Conservation (phyloP, 2,797 vertebrate genomes). For the Galaxias olidus region DNA sequence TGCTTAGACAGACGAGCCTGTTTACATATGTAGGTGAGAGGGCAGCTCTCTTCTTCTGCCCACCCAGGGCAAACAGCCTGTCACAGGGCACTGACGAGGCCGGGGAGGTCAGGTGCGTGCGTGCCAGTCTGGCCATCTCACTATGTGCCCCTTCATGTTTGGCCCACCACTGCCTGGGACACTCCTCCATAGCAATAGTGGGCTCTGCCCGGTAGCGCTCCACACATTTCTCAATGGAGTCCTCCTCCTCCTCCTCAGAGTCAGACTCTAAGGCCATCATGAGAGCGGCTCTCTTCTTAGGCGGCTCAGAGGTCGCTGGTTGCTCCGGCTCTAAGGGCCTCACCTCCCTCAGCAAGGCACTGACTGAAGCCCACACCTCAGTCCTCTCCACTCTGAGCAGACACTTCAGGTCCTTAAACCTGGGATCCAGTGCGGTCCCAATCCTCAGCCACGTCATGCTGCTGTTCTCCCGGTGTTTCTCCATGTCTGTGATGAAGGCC, state of each 20-base stretch:
- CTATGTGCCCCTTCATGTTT: slow-evolving; percentile 11
- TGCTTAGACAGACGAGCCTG: too few species aligned
- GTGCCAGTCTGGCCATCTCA: slow-evolving; percentile 5
- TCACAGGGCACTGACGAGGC: slow-evolving; percentile 11
- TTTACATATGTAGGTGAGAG: too few species aligned
- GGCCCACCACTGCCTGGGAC: slow-evolving; percentile 14
- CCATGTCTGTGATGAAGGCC: slow-evolving; percentile 22
- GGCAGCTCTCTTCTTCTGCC: too few species aligned
- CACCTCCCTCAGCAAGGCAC: slow-evolving; percentile 9
- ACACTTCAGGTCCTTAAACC: slow-evolving; percentile 22
- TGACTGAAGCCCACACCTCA: slow-evolving; percentile 11
- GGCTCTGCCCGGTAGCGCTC: slow-evolving; percentile 14
- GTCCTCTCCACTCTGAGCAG: slow-evolving; percentile 1
- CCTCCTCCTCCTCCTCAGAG: slow-evolving; percentile 25
- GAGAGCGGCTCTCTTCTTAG: slow-evolving; percentile 10
- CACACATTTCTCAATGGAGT: slow-evolving; percentile 12
- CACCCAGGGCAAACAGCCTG: slow-evolving; percentile 1
- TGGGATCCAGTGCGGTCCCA: slow-evolving; percentile 16
- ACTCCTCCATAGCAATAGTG: slow-evolving; percentile 14
- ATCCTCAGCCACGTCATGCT: slow-evolving; percentile 28
- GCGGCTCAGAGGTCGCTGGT: slow-evolving; percentile 12
- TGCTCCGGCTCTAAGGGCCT: slow-evolving; percentile 5
- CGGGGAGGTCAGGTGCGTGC: slow-evolving; percentile 12
- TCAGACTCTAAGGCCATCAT: slow-evolving; percentile 1
- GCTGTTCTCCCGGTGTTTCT: slow-evolving; percentile 15